Base-by-base conservation (phyloP, 2,888 invertebrate genomes). In the Hypsopygia costalis region DNA sequence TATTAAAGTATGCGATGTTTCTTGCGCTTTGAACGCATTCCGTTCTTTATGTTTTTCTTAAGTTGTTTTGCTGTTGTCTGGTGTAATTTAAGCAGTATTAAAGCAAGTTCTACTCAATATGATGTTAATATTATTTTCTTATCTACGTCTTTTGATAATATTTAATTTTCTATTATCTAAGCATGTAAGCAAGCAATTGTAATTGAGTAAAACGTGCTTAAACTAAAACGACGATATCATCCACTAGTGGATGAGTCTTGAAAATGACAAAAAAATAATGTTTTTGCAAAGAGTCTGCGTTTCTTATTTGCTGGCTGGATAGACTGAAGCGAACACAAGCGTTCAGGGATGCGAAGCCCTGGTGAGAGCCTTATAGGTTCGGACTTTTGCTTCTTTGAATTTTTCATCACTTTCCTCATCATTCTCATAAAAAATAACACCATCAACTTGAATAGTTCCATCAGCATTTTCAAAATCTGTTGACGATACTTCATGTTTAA, bases 321-420 rank as follows among this genome's bases (percentile, higher is more conserved):
- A 89, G 89, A 81, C 86, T 87, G 85, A 89, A 83, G 76, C 83
- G 88, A 78, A 87, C 88, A 65, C 85, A 82, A 79, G 89, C 86
- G 79, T 83, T 81, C 82, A 87, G 88, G 88, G 89, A 89, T 85
- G 81, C 89, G 66, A 89, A 86, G 85, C 89, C 89, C 87, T 89
- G 89, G 89, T 89, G 89, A 89, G 89, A 87, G 81, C 88, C 83
- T 77, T 77, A 75, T 88, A 88, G 87, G 88, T 88, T 88, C 86
- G 87, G 71, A 83, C 62, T 85, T 83, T 85, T 81, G 81, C 85
- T 88, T 86, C 70, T 82, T 77, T 81, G 70, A 74, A 56, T 52
- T 57, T 56, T 72, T 62, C 61, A 63, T 68, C 67, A 62, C 63
- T 58, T 70, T 63, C 64, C 60, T 66, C 62, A 73, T 66, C 69